Base-by-base conservation (phyloP, 2,888 invertebrate genomes). In the Melitaea athalia region DNA sequence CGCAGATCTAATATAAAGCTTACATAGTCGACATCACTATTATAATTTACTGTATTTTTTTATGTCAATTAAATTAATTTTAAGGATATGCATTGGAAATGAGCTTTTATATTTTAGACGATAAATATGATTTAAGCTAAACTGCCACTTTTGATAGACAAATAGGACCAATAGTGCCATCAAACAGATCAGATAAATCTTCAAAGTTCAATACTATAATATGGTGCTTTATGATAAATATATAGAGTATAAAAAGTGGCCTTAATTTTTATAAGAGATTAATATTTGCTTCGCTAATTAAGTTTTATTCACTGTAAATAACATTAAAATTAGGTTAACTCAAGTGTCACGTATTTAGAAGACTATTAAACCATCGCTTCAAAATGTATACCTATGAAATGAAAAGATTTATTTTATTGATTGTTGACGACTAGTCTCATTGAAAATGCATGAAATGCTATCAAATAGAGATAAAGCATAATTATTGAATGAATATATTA, bases 381-480 rank as follows among this genome's bases (percentile, higher is more conserved):
- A 64, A 68, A 67, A 78, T 82, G 79, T 84, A 80, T 81, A 83
- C 78, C 78, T 80, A 74, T 67, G 76, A 81, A 80, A 81, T 81
- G 75, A 80, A 82, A 85, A 82, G 82, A 80, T 83, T 81, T 85
- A 81, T 84, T 84, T 83, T 84, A 83, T 81, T 78, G 71, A 72
- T 76, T 73, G 79, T 85, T 85, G 85, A 86, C 82, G 77, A 85
- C 89, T 91, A 89, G 91, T 91, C 90, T 85, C 81, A 75, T 79
- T 77, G 78, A 85, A 86, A 84, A 85, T 81, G 91, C 92, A 92
- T 92, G 79, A 78, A 86, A 92, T 92, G 92, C 92, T 82, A 79
- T 86, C 82, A 81, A 73, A 75, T 81, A 77, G 76, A 60, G 70
- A 64, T 79, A 79, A 72, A 71, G 75, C 77, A 75, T 84, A 83